Percentiles rank a stretch among this genome's conserved stretches.
phyloP scores from a whole-genome alignment of 2,888 invertebrate species.

The Heliothis peltigera region DNA sequence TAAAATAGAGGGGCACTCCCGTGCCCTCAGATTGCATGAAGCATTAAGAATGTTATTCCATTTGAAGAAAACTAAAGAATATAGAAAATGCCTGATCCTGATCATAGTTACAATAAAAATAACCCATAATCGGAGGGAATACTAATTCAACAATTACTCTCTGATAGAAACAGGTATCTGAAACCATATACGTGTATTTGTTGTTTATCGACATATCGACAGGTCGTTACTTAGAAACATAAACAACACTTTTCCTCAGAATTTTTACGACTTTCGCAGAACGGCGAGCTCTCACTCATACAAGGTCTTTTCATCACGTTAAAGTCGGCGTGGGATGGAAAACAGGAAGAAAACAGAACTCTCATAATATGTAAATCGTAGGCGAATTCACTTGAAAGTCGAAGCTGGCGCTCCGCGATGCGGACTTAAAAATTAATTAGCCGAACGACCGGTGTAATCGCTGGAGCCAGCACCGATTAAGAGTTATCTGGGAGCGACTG shows the following conservation, averaged over 20 bases:
- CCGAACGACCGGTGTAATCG: slow-evolving; percentile 89
- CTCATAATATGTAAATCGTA: slow-evolving; percentile 80
- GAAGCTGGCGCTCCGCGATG: slow-evolving; percentile 79
- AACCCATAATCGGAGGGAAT: too few relatives aligned
- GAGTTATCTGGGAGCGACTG: slow-evolving; percentile 73
- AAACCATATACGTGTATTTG: slow-evolving; percentile 22
- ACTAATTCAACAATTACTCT: slow-evolving; percentile 12
- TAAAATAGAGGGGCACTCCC: too few relatives aligned
- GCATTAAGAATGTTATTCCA: too few relatives aligned
- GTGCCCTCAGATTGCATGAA: too few relatives aligned
- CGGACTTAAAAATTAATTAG: slow-evolving; percentile 90
- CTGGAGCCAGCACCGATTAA: slow-evolving; percentile 81
- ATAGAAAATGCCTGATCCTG: too few relatives aligned
- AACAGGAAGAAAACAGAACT: slow-evolving; percentile 70
- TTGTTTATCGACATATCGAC: slow-evolving; percentile 20
- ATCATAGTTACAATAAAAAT: too few relatives aligned
- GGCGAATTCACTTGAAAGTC: slow-evolving; percentile 83
- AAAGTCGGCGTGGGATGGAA: slow-evolving; percentile 18
- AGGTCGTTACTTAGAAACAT: slow-evolving; percentile 26
- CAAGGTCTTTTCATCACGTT: slow-evolving; percentile 27
- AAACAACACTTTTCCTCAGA: slow-evolving; percentile 20
- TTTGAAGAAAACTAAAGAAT: too few relatives aligned
- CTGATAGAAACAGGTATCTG: not conserved
- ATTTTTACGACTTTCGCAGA: slow-evolving; percentile 35
- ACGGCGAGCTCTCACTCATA: slow-evolving; percentile 30